Percentiles rank a stretch among this genome's conserved stretches.
These are phyloP conservation scores for Agriopis leucophaearia DNA, from an alignment of 2,888 invertebrate species.

Conservation along the genomic window DNA sequence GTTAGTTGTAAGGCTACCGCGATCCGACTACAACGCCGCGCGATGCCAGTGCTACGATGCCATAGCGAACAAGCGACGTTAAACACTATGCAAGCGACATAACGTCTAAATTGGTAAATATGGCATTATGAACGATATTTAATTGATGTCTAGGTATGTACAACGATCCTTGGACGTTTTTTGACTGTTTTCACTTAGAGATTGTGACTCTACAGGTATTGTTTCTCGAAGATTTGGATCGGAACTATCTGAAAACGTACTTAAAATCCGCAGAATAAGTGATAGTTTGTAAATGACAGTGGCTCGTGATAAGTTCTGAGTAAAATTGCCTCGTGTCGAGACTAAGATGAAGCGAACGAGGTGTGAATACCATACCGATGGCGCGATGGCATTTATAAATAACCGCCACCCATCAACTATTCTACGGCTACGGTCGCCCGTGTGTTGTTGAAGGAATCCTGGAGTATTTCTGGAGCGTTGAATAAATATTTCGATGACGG, in stretches of 20 bases:
- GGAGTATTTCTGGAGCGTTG: constrained; percentile 23
- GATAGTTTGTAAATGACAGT: background rate
- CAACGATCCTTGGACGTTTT: too few relatives aligned
- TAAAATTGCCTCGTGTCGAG: background rate
- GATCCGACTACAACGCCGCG: too few relatives aligned
- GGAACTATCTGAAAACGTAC: constrained; percentile 2
- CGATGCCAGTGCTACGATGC: too few relatives aligned
- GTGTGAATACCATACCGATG: constrained; percentile 38
- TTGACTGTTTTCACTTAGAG: too few relatives aligned
- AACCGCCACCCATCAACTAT: constrained; percentile 37
- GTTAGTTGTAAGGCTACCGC: too few relatives aligned
- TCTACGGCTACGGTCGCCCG: constrained; percentile 14
- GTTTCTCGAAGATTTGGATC: too few relatives aligned
- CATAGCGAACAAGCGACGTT: too few relatives aligned
- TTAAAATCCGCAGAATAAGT: background rate
- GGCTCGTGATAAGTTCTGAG: background rate
- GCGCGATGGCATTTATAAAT: constrained; percentile 42
- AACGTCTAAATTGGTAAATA: too few relatives aligned
- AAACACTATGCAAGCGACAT: too few relatives aligned
- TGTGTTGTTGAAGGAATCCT: constrained; percentile 18
- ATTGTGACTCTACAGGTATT: too few relatives aligned
- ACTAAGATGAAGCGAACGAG: constrained; percentile 26
- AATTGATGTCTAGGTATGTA: too few relatives aligned
- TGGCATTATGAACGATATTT: too few relatives aligned
- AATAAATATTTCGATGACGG: constrained; percentile 12